Evolutionary conservation across 1,140 invertebrate genomes (phyloP).

Genomic region (Tribolium madens): DNA sequence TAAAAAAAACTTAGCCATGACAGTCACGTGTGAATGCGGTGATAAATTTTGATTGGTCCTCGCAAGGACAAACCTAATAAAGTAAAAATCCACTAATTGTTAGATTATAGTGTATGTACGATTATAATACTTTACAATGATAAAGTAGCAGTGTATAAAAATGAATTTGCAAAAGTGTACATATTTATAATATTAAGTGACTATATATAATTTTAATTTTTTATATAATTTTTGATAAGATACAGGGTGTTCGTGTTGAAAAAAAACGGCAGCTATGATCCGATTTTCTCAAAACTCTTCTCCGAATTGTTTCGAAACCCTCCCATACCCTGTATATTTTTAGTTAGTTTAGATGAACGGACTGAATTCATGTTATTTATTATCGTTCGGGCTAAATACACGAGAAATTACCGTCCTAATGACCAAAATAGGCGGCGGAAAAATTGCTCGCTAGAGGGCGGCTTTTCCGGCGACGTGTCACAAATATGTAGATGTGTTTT

Average conservation of each 20-base stretch:
- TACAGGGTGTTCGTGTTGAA: slow-evolving; percentile 48
- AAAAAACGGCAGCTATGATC: slow-evolving; percentile 32
- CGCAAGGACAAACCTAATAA: background rate
- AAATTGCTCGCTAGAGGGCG: background rate
- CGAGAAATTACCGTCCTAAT: slow-evolving; percentile 42
- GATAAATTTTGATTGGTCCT: background rate
- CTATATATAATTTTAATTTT: slow-evolving; percentile 51
- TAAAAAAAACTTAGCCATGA: background rate
- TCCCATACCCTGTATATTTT: slow-evolving; percentile 40
- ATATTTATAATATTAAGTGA: slow-evolving; percentile 50
- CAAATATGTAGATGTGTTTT: slow-evolving; percentile 48
- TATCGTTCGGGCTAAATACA: slow-evolving; percentile 42
- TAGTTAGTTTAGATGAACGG: slow-evolving; percentile 32
- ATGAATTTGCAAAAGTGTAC: slow-evolving; percentile 43
- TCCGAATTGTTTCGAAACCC: background rate
- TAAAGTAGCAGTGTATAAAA: slow-evolving; percentile 48
- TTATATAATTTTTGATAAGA: slow-evolving; percentile 47
- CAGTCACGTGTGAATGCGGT: background rate
- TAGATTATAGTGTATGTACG: slow-evolving; percentile 49
- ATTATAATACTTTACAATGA: slow-evolving; percentile 44
- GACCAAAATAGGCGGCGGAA: background rate
- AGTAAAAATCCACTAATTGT: slow-evolving; percentile 41
- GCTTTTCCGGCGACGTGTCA: background rate
- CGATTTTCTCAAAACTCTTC: background rate
- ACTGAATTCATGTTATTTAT: slow-evolving; percentile 43